Evolutionary conservation across 2,797 vertebrate species (phyloP), one percentile per base, ranked within the genome.

Genomic region (Myoxocephalus aenaeus): DNA sequence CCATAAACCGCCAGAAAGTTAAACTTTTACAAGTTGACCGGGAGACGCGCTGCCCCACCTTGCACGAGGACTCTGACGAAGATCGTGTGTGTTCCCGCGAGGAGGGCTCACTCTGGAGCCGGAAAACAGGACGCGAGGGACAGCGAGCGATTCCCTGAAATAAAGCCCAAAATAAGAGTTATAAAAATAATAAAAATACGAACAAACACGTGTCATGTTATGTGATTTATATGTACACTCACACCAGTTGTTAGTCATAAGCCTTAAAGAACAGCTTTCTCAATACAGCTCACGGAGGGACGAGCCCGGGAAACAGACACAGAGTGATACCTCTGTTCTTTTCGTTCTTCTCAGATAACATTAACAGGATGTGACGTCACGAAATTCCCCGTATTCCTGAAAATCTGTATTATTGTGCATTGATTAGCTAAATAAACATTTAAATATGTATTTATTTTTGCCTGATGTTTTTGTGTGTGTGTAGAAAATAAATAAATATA

Each of bases 341-440:
- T 20, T 0, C 4, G 0, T 0, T 20, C 1, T 5, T 77, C 63
- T 64, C 20, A 8, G 53, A 0, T 13, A 38, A 22, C 22, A 10
- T 0, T 17, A 67, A 77, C 84, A 73, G 91, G 90, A 92, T 8
- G 29, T 90, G 87, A 86, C 0, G 84, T 90, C 87, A 88, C 34
- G 65, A 40, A 69, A 86, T 86, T 81, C 96, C 93, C 72, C 9
- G 2, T 57, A 2, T 27, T 59, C 22, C 20, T 29, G 12, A 18
- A 59, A 58, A 58, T 58, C 57, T 14, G 18, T 61, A 14, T n/a
- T 29, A 29, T 20, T 42, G 12, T 1, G 34, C 34, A 34, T 34
- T 34, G 7, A 34, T 34, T 34, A 34, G 34, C 34, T 12, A 51
- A 0, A 51, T 22, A n/a, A n/a, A n/a, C 4, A 10, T 20, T 11